These are phyloP conservation scores for Phalacrocorax carbo DNA, from an alignment of 2,113 vertebrate species.

Conservation along the genomic window DNA sequence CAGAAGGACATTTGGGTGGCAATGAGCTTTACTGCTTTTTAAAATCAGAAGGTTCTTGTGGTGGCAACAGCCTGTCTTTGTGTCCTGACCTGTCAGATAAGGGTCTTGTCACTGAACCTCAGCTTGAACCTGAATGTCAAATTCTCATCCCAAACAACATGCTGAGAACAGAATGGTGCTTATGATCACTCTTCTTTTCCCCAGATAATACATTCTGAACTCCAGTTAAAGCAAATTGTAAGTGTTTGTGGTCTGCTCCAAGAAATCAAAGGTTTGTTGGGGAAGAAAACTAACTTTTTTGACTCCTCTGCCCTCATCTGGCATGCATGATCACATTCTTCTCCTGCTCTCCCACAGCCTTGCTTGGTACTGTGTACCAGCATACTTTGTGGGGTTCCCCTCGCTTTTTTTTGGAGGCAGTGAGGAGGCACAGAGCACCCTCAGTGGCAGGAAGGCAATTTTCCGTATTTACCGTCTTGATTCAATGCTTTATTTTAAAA, in stretches of 20 bases:
- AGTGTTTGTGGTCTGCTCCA: not conserved
- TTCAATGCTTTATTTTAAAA: not conserved
- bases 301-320: not conserved
- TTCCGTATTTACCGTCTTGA: not conserved
- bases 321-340: rapidly evolving
- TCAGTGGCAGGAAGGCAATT: not conserved
- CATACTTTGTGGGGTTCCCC: not conserved
- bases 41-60: not conserved
- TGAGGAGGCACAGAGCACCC: not conserved
- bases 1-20: not conserved
- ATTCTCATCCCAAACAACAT: not conserved
- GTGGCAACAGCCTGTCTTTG: not conserved
- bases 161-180: not conserved
- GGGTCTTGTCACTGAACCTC: not conserved
- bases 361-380: not conserved
- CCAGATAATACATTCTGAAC: not conserved
- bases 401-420: not conserved
- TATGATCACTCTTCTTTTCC: not conserved
- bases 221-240: not conserved
- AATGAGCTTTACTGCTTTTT: not conserved
- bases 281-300: not conserved
- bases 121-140: not conserved
- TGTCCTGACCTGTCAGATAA: not conserved
- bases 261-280: not conserved
- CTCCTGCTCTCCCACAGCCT: not conserved